Base-by-base conservation (phyloP, 2,797 vertebrate species). In the Oryzias sinensis region DNA sequence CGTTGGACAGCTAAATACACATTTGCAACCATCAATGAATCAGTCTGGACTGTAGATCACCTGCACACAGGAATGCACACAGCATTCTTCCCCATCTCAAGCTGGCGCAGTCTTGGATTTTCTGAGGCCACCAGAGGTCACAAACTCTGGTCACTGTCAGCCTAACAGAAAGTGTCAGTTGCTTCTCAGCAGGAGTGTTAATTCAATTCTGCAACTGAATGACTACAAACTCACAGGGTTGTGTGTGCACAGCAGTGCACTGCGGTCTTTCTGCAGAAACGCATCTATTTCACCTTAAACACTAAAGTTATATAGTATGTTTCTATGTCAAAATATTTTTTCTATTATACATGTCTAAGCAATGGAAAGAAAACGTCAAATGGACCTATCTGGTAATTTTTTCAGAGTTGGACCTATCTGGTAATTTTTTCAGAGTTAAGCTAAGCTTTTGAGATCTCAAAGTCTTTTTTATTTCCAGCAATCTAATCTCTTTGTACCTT, bases 11-110 rank as follows among this genome's bases (percentile, higher is more conserved):
- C 50, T 60, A 68, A 71, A 80, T 16, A 57, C 55, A 62, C 16
- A 15, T 6, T 24, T 61, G 60, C 29, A 65, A 44, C 62, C 62
- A 77, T 67, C 43, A 58, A 76, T 83, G 55, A 58, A 70, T 80
- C 76, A 60, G 63, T 20, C 49, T 52, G n/a, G 43, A 50, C 61
- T 59, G 5, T 20, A 45, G 27, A 69, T 63, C 42, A 11, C 24
- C 47, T 54, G 33, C 6, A 15, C 53, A 22, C 3, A 22, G 20
- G 20, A 22, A 22, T 22, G 1, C 20, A 22, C 20, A 22, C 60
- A 49, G 53, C 13, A 14, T 25, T 43, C 50, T 60, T 55, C 9
- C 6, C 40, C 15, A 6, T 27, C 40, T 68, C 52, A n/a, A 43
- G 59, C 16, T 18, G 27, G 29, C 49, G 6, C 57, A 16, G 29